A percentile compares a stretch with the other conserved stretches of the same genome.
phyloP scores from a whole-genome alignment of 2,113 vertebrate genomes.

The Indri indri region DNA sequence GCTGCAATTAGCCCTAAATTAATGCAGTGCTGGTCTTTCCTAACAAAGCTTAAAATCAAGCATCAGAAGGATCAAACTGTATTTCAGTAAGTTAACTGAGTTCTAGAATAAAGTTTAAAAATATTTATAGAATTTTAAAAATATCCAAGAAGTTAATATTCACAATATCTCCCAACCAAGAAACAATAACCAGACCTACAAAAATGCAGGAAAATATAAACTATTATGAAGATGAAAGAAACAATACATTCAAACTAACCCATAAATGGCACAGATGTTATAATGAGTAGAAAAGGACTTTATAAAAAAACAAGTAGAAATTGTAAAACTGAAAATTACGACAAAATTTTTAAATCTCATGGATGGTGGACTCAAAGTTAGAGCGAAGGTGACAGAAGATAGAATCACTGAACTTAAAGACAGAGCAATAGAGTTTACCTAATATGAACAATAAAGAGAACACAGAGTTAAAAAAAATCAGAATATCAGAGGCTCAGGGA shows the following conservation, averaged over 20 bases:
- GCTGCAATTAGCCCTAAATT: not conserved
- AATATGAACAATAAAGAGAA: not conserved
- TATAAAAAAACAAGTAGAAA: not conserved
- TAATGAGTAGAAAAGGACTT: not conserved
- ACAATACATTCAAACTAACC: not conserved
- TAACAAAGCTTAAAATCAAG: not conserved
- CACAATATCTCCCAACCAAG: not conserved
- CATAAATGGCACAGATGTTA: not conserved
- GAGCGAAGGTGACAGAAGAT: not conserved
- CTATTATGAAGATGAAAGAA: not conserved
- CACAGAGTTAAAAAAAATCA: not conserved
- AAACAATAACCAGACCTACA: not conserved
- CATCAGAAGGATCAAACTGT: not conserved
- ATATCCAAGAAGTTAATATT: not conserved
- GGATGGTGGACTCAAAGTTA: not conserved
- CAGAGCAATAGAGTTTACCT: not conserved
- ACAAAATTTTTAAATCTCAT: not conserved
- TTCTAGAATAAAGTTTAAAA: not conserved
- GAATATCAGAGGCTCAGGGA: too few species aligned
- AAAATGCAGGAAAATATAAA: not conserved
- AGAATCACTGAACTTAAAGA: not conserved
- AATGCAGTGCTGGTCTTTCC: not conserved
- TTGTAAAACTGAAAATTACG: not conserved
- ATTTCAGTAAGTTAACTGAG: not conserved
- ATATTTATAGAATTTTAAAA: not conserved